Evolutionary conservation across 2,113 vertebrate species (phyloP).

Genomic region (Stegostoma tigrinum): DNA sequence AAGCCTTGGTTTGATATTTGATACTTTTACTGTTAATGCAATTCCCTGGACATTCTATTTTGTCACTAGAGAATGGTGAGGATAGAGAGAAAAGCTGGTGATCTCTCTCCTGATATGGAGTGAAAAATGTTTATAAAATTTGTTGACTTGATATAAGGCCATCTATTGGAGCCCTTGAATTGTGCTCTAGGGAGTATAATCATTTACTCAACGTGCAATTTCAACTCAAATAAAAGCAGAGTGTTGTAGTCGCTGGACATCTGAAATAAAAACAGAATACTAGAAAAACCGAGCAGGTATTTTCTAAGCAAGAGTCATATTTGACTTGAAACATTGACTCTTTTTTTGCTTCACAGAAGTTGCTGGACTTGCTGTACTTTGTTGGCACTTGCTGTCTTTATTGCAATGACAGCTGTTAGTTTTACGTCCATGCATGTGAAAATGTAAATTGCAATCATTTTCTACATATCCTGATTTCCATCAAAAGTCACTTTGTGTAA

Average conservation of each 20-base stretch:
- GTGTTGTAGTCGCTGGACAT: no score
- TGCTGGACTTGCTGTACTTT: no score
- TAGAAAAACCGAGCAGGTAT: no score
- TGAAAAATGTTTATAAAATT: not conserved
- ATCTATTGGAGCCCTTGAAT: not conserved
- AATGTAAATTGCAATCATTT: not conserved
- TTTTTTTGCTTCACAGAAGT: no score
- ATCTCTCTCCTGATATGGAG: not conserved
- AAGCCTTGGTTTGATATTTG: not conserved
- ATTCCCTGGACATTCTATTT: not conserved
- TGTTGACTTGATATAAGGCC: not conserved
- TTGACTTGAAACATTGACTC: no score
- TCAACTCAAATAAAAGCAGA: no score
- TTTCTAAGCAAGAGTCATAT: no score
- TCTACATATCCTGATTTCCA: not conserved
- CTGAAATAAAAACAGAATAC: no score
- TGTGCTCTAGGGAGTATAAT: not conserved
- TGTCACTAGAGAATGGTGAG: not conserved
- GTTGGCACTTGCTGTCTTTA: not conserved
- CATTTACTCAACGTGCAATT: not conserved
- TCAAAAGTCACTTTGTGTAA: not conserved
- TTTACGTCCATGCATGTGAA: not conserved
- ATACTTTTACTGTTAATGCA: not conserved
- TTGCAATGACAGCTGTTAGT: not conserved
- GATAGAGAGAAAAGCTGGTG: not conserved